Conservation (phyloP, 1,140 invertebrate genomes). For the Saccostrea echinata region DNA sequence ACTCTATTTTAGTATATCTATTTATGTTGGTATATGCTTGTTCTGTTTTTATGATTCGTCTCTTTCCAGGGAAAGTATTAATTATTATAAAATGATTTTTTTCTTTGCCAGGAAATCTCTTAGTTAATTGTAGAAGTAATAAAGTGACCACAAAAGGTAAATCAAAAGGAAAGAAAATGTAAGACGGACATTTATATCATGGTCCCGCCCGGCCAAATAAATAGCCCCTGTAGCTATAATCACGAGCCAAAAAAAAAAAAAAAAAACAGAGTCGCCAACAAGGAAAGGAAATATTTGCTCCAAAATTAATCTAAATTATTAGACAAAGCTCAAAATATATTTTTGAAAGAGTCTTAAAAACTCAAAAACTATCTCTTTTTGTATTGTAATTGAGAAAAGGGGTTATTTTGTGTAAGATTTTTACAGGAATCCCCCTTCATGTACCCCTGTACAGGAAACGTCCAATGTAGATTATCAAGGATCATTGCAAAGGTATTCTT, state of each 20-base stretch:
- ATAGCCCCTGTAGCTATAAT: slow-evolving; percentile 24
- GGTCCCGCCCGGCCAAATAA: slow-evolving; percentile 23
- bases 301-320: not conserved
- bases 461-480: slow-evolving; percentile 31
- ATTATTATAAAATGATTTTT: slow-evolving; percentile 6
- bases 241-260: not conserved
- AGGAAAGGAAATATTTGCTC: not conserved
- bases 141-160: slow-evolving; percentile 30
- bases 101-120: not conserved
- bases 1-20: not conserved
- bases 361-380: not conserved
- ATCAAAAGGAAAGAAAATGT: not conserved
- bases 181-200: slow-evolving; percentile 4
- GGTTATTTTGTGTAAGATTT: not conserved
- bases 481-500: slow-evolving; percentile 32
- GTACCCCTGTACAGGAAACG: not conserved
- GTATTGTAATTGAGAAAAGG: not conserved
- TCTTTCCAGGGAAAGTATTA: not conserved
- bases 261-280: not conserved
- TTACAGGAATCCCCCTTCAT: not conserved
- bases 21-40: too few relatives aligned
- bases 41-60: not conserved
- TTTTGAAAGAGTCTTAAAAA: not conserved
- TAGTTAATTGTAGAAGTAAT: not conserved
- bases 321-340: not conserved